These are phyloP conservation scores for Sorex fumeus DNA, from an alignment of 2,113 vertebrate genomes.

Conservation along the genomic window DNA sequence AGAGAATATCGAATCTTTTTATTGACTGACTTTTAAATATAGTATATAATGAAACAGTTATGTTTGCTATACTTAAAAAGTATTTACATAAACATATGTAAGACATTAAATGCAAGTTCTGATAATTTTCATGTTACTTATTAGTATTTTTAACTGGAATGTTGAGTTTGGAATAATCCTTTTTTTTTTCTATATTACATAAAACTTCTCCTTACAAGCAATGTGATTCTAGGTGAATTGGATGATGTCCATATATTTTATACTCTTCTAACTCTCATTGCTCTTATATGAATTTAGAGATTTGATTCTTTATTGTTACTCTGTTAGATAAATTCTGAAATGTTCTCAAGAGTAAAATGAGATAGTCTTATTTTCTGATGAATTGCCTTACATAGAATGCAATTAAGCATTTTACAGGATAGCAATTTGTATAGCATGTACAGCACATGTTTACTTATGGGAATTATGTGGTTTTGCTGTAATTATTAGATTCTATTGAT, in stretches of 20 bases:
- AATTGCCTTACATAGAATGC: conserved; percentile 81
- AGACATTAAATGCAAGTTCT: not conserved
- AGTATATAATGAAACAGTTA: not conserved
- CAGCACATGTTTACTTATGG: conserved; percentile 84
- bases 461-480: conserved; percentile 84
- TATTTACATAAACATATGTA: conserved; percentile 7
- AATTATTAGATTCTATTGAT: conserved; percentile 88
- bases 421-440: conserved; percentile 83
- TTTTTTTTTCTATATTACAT: not conserved
- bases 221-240: conserved; percentile 64
- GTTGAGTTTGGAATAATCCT: not conserved
- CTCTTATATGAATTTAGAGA: conserved; percentile 71
- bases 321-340: conserved; percentile 80
- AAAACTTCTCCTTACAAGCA: conserved; percentile 56
- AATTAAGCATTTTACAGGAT: conserved; percentile 85
- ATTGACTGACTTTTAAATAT: conserved; percentile 13
- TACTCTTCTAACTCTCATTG: conserved; percentile 59
- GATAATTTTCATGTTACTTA: conserved; percentile 16
- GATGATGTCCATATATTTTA: not conserved
- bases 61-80: not conserved
- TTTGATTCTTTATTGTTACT: conserved; percentile 63
- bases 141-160: not conserved
- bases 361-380: conserved; percentile 84
- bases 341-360: conserved; percentile 79
- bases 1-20: not conserved